Base-by-base conservation (phyloP, 2,797 vertebrate genomes). In the Lepilemur ruficaudatus region DNA sequence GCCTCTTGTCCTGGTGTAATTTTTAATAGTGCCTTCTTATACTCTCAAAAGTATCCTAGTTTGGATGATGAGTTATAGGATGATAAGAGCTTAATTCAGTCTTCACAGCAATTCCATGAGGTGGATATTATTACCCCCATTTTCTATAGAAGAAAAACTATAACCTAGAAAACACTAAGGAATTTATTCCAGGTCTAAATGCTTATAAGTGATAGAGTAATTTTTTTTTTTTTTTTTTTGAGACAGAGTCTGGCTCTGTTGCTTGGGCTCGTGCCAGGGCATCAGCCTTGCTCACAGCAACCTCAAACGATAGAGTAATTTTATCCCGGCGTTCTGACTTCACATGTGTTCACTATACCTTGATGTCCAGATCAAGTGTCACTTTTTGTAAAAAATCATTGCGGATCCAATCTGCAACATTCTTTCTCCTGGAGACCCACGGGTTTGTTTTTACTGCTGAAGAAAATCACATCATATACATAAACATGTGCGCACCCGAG, bases 1-100 rank as follows among this genome's bases (percentile, higher is more conserved):
- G 61, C 67, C 30, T 57, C 20, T 84, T 87, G 38, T 43, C 41
- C 17, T 43, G 32, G 38, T 78, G 35, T 84, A 67, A 50, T 48
- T 96, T 90, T 92, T 25, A 81, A 65, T 18, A n/a, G 17, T 79
- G 20, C 22, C 35, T 76, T 85, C 13, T 90, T 38, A 38, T 83
- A 48, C 5, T 94, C 48, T 48, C 43, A 55, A 57, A 65, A 52
- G 35, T 70, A 28, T 67, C 59, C 38, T 85, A 11, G 12, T 67
- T 93, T 81, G 55, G 52, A 67, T 28, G n/a, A 41, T 67, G 32
- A 72, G 35, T 89, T 61, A 28, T 15, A 30, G 48, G 38, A 52
- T 28, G 63, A 50, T 73, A n/a, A 82, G 25, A 6, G 13, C 55
- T 81, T 69, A 70, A 52, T 41, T 82, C 59, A 72, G 46, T 89